A percentile compares a stretch with the other conserved stretches of the same genome.
Conservation (phyloP, 2,888 invertebrate genomes). For the Xiphydria camelus region DNA sequence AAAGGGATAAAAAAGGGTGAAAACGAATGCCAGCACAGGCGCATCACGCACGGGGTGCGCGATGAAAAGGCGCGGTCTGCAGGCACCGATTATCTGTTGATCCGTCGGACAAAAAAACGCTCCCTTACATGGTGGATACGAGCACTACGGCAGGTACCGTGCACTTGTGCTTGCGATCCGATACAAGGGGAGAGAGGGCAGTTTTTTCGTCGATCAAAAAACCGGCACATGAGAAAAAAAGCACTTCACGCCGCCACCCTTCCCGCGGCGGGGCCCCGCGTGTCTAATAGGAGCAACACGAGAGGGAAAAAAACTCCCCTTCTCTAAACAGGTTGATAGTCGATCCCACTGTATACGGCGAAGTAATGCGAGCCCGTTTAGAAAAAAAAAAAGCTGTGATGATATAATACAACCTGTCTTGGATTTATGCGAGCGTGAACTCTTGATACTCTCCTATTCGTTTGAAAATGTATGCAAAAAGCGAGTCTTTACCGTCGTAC, state of each 20-base stretch:
- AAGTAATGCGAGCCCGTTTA: slow-evolving; percentile 17
- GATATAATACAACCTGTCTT: too few species aligned
- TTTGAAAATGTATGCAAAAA: too few species aligned
- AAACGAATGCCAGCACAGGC: too few species aligned
- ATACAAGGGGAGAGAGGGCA: slow-evolving; percentile 18
- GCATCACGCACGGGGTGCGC: too few species aligned
- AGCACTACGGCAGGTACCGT: slow-evolving; percentile 15
- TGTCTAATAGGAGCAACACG: slow-evolving; percentile 20
- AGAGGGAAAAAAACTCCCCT: slow-evolving; percentile 40
- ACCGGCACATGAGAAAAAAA: slow-evolving; percentile 20
- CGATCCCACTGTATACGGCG: slow-evolving; percentile 30
- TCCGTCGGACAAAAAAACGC: slow-evolving; percentile 1
- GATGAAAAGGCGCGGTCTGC: too few species aligned
- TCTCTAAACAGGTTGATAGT: slow-evolving; percentile 39
- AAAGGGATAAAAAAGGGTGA: too few species aligned
- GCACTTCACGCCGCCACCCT: neutral
- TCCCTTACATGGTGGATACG: neutral
- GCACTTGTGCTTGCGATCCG: slow-evolving; percentile 24
- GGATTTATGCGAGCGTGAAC: too few species aligned
- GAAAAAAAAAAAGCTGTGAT: too few species aligned
- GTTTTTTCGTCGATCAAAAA: slow-evolving; percentile 21
- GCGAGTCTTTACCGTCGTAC: too few species aligned
- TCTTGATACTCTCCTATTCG: too few species aligned
- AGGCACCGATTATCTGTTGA: too few species aligned
- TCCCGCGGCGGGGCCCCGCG: slow-evolving; percentile 4